Conservation (phyloP, 2,888 invertebrate genomes). For the Microchrysa polita region DNA sequence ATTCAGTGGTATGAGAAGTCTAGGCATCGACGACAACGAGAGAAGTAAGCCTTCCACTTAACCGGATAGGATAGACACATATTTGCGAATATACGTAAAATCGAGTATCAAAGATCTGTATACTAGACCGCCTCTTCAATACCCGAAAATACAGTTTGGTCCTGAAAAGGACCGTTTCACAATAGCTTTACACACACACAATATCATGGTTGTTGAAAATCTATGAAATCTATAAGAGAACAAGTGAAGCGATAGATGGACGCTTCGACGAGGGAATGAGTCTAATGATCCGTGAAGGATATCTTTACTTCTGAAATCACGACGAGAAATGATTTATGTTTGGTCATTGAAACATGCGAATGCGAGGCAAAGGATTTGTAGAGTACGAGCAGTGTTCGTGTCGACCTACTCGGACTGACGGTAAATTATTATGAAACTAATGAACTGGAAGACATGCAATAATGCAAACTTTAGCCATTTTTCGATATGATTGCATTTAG, state of each 20-base stretch:
- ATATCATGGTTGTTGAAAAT: too few relatives aligned
- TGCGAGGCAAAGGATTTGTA: too few relatives aligned
- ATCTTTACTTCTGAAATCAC: conserved; percentile 34
- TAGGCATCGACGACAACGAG: not conserved
- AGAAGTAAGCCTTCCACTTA: not conserved
- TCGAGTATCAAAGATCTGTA: not conserved
- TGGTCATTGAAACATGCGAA: not conserved
- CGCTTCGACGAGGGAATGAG: conserved; percentile 29
- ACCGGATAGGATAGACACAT: conserved; percentile 18
- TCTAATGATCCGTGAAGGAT: conserved; percentile 44
- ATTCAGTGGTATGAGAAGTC: not conserved
- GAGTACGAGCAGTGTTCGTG: not conserved
- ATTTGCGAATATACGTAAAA: not conserved
- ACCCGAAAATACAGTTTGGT: too few relatives aligned
- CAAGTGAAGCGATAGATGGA: not conserved
- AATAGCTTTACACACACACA: too few relatives aligned
- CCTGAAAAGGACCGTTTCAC: too few relatives aligned
- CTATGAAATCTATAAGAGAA: not conserved
- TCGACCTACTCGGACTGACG: not conserved
- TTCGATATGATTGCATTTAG: not conserved
- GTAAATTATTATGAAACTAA: conserved; percentile 35
- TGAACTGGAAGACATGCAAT: conserved; percentile 41
- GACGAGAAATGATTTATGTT: conserved; percentile 39
- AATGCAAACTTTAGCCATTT: conserved; percentile 19
- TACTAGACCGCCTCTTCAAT: not conserved